Evolutionary conservation across 2,888 invertebrate genomes (phyloP).

Genomic region (Cryptocephalus primarius): DNA sequence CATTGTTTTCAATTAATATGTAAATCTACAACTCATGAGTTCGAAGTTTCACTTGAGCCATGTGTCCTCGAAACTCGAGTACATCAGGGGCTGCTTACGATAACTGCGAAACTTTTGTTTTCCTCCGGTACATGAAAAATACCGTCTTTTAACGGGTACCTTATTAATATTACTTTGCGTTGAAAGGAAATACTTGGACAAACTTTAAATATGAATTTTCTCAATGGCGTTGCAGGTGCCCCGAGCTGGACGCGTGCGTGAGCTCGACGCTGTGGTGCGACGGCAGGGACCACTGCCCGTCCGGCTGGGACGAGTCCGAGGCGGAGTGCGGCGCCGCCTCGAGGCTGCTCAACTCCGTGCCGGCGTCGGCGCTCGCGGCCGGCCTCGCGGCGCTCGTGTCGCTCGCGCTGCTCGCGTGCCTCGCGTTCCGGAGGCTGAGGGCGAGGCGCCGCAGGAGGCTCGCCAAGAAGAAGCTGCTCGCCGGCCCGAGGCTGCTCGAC

Average conservation of each 20-base stretch:
- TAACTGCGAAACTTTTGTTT: too few relatives aligned
- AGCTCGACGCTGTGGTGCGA: conserved; percentile 65
- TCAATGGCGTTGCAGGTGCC: conserved; percentile 44
- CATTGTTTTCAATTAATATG: too few relatives aligned
- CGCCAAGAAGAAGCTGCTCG: conserved; percentile 41
- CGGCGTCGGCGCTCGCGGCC: conserved; percentile 47
- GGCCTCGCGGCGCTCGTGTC: conserved; percentile 47
- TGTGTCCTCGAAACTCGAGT: too few relatives aligned
- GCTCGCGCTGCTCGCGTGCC: conserved; percentile 46
- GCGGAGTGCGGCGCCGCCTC: conserved; percentile 51
- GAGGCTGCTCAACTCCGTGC: conserved; percentile 41
- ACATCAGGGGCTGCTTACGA: too few relatives aligned
- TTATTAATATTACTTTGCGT: too few relatives aligned
- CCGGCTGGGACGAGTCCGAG: conserved; percentile 61
- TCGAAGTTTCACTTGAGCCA: too few relatives aligned
- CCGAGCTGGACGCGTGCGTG: conserved; percentile 68
- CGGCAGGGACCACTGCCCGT: conserved; percentile 54
- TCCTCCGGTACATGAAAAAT: too few relatives aligned
- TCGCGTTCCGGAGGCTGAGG: conserved; percentile 47
- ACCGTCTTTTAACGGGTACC: too few relatives aligned
- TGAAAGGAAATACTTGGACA: too few relatives aligned
- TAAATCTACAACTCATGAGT: too few relatives aligned
- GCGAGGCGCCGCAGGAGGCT: conserved; percentile 41
- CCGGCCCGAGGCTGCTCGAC: conserved; percentile 53
- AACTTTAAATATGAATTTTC: too few relatives aligned